phyloP scores from a whole-genome alignment of 1,140 invertebrate genomes.

The Drosophila paulistorum region DNA sequence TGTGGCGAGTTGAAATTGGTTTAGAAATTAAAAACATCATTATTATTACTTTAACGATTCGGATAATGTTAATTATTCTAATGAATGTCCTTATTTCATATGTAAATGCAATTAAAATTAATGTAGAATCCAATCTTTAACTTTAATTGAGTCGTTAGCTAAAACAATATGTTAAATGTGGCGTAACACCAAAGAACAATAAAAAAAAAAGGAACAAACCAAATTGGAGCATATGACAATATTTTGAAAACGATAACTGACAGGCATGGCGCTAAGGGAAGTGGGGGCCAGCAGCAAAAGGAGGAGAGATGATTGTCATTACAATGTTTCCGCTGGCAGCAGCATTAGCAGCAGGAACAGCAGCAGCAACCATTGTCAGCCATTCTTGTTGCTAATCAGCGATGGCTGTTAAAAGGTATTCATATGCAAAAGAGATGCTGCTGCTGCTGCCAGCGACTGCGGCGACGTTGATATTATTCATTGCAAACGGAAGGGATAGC shows the following conservation, averaged over 20 bases:
- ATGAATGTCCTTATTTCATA: neutral
- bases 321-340: constrained; percentile 68
- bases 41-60: too few species aligned
- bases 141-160: constrained; percentile 59
- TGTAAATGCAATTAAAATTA: constrained; percentile 64
- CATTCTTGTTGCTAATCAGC: constrained; percentile 69
- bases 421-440: constrained; percentile 69
- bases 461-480: constrained; percentile 64
- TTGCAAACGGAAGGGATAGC: constrained; percentile 76
- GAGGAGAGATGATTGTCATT: constrained; percentile 58
- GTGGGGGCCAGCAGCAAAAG: constrained; percentile 2
- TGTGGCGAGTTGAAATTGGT: too few species aligned
- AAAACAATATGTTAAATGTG: constrained; percentile 62
- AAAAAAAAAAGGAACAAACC: constrained; percentile 18
- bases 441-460: constrained; percentile 1
- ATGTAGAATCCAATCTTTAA: constrained; percentile 57
- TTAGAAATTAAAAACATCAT: too few species aligned
- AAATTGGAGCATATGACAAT: constrained; percentile 48
- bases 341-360: constrained; percentile 13
- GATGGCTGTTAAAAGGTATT: constrained; percentile 68
- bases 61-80: too few species aligned
- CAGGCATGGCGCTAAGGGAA: constrained; percentile 25
- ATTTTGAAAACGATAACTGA: constrained; percentile 78
- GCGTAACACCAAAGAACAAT: constrained; percentile 32
- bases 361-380: constrained; percentile 61